Base-by-base conservation (phyloP, 2,888 invertebrate genomes). In the Xanthorhoe spadicearia region DNA sequence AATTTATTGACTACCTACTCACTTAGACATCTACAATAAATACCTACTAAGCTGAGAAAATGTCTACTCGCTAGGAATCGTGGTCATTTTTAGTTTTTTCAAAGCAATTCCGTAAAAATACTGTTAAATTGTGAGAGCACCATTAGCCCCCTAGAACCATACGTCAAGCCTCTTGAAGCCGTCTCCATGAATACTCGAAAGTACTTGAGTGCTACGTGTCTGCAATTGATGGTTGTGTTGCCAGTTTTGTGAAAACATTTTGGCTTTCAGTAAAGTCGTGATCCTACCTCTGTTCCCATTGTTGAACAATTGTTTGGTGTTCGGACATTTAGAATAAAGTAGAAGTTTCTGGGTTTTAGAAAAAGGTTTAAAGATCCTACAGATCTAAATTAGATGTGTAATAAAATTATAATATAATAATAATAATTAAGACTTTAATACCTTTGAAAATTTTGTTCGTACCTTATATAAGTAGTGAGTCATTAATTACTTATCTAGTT, bases 131-230 rank as follows among this genome's bases (percentile, higher is more conserved):
- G 58, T 64, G 49, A 53, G 60, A 64, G 64, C 13, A 48, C 70
- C 66, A 70, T 70, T 72, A 67, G 67, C 60, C 66, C 70, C 66
- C 70, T 62, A 54, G 19, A 56, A 54, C 60, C 64, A 70, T 73
- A 67, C 66, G 67, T 74, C 70, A 70, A 53, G 66, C 55, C 70
- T 64, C 74, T 73, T 65, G 63, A 69, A 73, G 61, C 61, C 73
- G 73, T 64, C 76, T 74, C 78, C 72, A 81, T 81, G 81, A 80
- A 80, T 81, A 78, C 82, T 79, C 69, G 72, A 75, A 68, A 59
- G 61, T 65, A 71, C 67, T 73, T 74, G 75, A 68, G 72, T 72
- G 60, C 72, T 72, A 71, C 57, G 63, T 61, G 73, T 68, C 81
- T 80, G 80, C 67, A 67, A 72, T 77, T 81, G 80, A 81, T 78